phyloP scores from a whole-genome alignment of 1,140 invertebrate species.

The Pseudomyrmex dendroicus region DNA sequence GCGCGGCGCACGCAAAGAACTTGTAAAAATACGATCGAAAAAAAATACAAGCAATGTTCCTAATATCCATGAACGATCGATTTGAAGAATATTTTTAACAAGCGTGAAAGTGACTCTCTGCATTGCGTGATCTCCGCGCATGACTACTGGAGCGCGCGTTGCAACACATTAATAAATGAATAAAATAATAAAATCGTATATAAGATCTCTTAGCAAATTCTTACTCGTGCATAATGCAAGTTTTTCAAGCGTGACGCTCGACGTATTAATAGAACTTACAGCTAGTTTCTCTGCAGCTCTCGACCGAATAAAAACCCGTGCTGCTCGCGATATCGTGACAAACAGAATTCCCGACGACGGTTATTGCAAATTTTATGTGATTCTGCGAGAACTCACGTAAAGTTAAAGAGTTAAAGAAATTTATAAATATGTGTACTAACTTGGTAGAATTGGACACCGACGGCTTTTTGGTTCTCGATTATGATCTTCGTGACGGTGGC shows the following conservation, averaged over 20 bases:
- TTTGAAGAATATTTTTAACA: neutral
- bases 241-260: conserved; percentile 46
- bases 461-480: conserved; percentile 86
- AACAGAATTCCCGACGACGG: conserved; percentile 3
- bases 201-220: conserved; percentile 1
- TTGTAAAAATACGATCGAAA: neutral
- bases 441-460: conserved; percentile 86
- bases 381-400: neutral
- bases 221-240: conserved; percentile 38
- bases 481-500: conserved; percentile 88
- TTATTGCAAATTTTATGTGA: neutral
- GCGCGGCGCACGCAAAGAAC: neutral
- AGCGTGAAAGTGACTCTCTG: neutral
- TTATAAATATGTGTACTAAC: conserved; percentile 68
- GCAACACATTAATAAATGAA: conserved; percentile 2
- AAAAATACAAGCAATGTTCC: conserved; percentile 8
- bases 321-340: conserved; percentile 29
- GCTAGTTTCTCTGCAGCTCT: conserved; percentile 15
- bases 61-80: conserved; percentile 7
- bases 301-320: conserved; percentile 16
- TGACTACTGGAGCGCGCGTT: conserved; percentile 1
- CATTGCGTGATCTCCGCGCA: conserved; percentile 16
- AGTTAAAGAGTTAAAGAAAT: neutral
- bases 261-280: conserved; percentile 42
- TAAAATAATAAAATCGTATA: conserved; percentile 29